These are phyloP conservation scores for Diorhabda elongata DNA, from an alignment of 1,140 invertebrate species.

Conservation along the genomic window DNA sequence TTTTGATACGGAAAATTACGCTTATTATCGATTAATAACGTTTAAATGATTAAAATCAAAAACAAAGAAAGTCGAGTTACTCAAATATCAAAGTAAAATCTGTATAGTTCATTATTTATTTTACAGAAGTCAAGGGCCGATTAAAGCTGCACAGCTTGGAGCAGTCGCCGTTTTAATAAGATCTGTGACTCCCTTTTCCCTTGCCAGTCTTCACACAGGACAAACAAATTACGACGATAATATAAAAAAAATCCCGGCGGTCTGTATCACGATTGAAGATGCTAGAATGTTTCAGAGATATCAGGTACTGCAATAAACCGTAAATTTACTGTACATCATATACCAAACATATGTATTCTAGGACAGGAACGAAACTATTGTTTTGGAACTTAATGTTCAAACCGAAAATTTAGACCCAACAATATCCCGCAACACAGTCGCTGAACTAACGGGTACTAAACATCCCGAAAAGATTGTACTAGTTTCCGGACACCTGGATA, in stretches of 20 bases:
- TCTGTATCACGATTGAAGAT: constrained; percentile 76
- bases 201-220: constrained; percentile 67
- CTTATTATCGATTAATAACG: too few species aligned
- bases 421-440: constrained; percentile 64
- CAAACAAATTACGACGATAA: constrained; percentile 58
- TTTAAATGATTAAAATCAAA: too few species aligned
- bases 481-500: constrained; percentile 80
- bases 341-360: constrained; percentile 4
- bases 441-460: constrained; percentile 60
- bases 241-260: constrained; percentile 68
- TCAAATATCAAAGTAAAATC: too few species aligned
- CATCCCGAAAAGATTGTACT: constrained; percentile 65
- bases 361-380: constrained; percentile 45
- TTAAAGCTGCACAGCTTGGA: constrained; percentile 62
- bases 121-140: constrained; percentile 53
- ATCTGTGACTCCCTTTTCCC: constrained; percentile 71
- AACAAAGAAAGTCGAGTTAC: too few species aligned
- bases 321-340: neutral
- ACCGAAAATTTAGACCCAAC: constrained; percentile 27
- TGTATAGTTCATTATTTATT: neutral
- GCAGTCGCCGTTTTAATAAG: constrained; percentile 71
- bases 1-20: too few species aligned
- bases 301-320: constrained; percentile 22
- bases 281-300: constrained; percentile 65
- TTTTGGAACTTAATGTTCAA: constrained; percentile 48